Percentiles rank a stretch among this genome's conserved stretches.
Evolutionary conservation across 1,140 invertebrate genomes (phyloP).

Genomic region (Drosophila carrolli): DNA sequence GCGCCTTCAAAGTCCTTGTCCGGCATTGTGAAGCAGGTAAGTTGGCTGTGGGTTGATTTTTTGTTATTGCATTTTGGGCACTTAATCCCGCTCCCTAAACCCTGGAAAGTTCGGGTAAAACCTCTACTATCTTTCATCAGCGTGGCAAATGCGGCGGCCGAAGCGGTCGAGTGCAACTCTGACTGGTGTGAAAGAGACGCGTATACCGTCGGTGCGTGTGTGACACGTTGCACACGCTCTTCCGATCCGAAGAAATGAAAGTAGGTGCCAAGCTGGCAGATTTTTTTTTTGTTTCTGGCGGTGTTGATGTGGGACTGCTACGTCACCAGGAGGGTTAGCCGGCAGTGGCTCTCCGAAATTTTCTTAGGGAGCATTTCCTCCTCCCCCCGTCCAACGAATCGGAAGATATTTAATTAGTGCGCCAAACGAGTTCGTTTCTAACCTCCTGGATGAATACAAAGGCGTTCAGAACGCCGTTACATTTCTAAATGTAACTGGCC

Average conservation of each 20-base stretch:
- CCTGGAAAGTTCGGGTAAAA: conserved; percentile 5
- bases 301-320: conserved; percentile 13
- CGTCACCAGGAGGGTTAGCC: conserved; percentile 45
- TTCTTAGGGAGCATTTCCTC: conserved; percentile 21
- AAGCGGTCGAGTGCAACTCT: conserved; percentile 53
- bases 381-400: not conserved
- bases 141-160: conserved; percentile 64
- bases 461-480: conserved; percentile 23
- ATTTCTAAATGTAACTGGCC: conserved; percentile 10
- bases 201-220: conserved; percentile 56
- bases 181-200: conserved; percentile 68
- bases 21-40: conserved; percentile 82
- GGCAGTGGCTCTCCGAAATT: not conserved
- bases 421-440: conserved; percentile 57
- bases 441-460: conserved; percentile 50
- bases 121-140: conserved; percentile 52
- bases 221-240: conserved; percentile 77
- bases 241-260: conserved; percentile 73
- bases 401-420: not conserved
- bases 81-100: not conserved
- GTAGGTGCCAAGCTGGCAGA: conserved; percentile 84
- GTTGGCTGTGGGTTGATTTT: conserved; percentile 16
- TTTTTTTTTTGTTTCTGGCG: conserved; percentile 63
- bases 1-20: conserved; percentile 69
- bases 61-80: not conserved